Base-by-base conservation (phyloP, 2,888 invertebrate species). In the Iselma pallidipennis region DNA sequence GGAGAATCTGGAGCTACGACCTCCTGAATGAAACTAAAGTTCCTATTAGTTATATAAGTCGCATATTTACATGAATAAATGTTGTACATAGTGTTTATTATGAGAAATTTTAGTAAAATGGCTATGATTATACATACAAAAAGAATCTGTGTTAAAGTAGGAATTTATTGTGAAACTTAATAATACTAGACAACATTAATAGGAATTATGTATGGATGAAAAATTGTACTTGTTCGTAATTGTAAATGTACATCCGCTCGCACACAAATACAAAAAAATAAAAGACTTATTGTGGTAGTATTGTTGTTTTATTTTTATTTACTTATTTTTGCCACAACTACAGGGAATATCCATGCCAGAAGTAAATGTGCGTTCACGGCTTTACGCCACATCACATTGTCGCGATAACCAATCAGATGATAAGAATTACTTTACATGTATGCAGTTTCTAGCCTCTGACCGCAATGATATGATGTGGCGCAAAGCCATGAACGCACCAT, bases 11-110 rank as follows among this genome's bases (percentile, higher is more conserved):
- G 59, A 67, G 65, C 61, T 80, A 82, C 78, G 83, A 23, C 45
- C 45, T 23, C 23, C 23, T 21, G 21, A 84, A 84, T 82, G 85
- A 85, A 85, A 85, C 85, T 85, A 85, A 85, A 85, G 85, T 85
- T 85, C 85, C 85, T 85, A 85, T 82, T 84, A 83, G 81, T 78
- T 45, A 80, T 79, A 55, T 75, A 75, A 77, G 74, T 55, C 49
- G 29, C 59, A 56, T 57, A n/a, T n/a, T n/a, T n/a, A n/a, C n/a
- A n/a, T n/a, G n/a, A n/a, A 55, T 55, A 7, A 50, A 26, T 54
- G 55, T 63, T 65, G 63, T 72, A 71, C 53, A 71, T 68, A 68
- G 62, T 37, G 23, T 31, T 28, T 56, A 53, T 55, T 45, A 49
- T 57, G 21, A 49, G 50, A 16, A 16, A 42, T 55, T 49, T 55